phyloP scores from a whole-genome alignment of 30 jellyfish, hydroid and myxozoan genomes.

The Clytia hemisphaerica region DNA sequence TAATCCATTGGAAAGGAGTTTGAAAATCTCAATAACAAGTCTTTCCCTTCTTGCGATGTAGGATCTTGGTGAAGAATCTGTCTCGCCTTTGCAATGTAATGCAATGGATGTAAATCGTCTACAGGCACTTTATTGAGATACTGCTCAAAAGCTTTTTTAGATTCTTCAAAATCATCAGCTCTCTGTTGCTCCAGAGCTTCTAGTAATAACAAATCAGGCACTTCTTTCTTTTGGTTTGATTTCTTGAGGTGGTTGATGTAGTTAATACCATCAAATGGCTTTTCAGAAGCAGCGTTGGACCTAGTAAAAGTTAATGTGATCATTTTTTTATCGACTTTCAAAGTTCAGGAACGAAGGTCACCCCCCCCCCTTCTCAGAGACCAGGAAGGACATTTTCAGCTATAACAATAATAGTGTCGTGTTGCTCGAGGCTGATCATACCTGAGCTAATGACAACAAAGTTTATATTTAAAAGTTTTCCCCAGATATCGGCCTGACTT shows the following conservation, averaged over 20 bases:
- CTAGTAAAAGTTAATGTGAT: no score
- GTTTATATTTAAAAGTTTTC: no score
- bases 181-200: conserved; percentile 10
- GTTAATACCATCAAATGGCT: conserved; percentile 11
- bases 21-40: background rate
- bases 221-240: background rate
- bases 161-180: conserved; percentile 1
- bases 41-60: background rate
- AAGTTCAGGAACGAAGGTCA: no score
- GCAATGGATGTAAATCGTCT: background rate
- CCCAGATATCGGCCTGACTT: no score
- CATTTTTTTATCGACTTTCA: no score
- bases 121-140: background rate
- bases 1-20: background rate
- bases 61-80: background rate
- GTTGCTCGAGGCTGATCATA: no score
- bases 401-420: no score
- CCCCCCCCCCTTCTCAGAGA: no score
- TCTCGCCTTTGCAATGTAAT: conserved; percentile 6
- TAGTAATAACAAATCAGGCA: background rate
- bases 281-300: background rate
- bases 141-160: background rate
- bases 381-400: no score
- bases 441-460: no score
- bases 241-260: no score